Evolutionary conservation across 2,113 vertebrate genomes (phyloP), one percentile per base, ranked within the genome.

Genomic region (Dicrurus megarhynchus): DNA sequence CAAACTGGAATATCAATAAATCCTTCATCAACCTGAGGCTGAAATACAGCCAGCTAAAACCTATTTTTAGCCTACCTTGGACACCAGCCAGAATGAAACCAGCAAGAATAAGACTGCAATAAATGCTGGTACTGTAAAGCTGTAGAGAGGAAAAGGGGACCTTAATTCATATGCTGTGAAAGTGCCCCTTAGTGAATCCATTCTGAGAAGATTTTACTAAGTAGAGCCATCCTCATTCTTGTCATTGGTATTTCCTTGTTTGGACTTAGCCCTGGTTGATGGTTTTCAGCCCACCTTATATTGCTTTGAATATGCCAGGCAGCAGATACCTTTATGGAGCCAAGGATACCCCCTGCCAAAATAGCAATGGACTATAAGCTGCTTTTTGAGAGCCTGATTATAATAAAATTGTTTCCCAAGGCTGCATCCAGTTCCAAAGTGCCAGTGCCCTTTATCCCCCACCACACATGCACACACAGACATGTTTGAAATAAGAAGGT

Each of bases 61-160:
- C 88, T 94, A 71, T 93, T 97, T 96, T 97, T 96, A 97, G 95
- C 53, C 69, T 68, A 10, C 14, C 23, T 92, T 97, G 97, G 95
- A 86, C 80, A 92, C 73, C 84, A 95, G 94, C 98, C 98, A 98
- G 98, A 98, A 98, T 96, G 97, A 98, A 98, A 97, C 86, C 84
- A 90, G 95, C 92, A 98, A 97, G 97, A 97, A 98, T 97, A 94
- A 98, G 97, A 98, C 95, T 98, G 97, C 93, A 97, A 95, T 97
- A 98, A 97, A 91, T 91, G 82, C 73, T 95, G 71, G 61, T 84
- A 93, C 59, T 56, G 28, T 47, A 91, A 84, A 81, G 16, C 18
- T 42, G 13, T 39, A 85, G 77, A 77, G 61, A 59, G 67, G 52
- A 82, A 90, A 97, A 79, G 55, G 68, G 35, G 32, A 79, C 80